phyloP scores from a whole-genome alignment of 2,113 vertebrate species.

The Electrona antarctica region DNA sequence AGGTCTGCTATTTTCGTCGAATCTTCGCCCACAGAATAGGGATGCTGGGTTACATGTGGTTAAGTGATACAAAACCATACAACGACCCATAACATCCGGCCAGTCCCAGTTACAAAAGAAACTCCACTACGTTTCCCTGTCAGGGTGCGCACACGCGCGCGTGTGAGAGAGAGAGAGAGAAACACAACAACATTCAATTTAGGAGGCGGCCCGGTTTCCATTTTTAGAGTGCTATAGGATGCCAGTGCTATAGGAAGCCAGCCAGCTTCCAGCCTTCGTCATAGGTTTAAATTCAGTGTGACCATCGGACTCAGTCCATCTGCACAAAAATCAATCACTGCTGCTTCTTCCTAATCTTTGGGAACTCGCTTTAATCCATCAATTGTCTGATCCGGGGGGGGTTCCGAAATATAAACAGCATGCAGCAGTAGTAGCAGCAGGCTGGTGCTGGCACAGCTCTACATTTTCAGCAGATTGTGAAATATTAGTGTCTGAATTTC shows the following conservation, averaged over 20 bases:
- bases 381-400: slow-evolving; percentile 43
- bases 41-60: no score
- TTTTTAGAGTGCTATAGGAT: slow-evolving; percentile 8
- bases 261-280: slow-evolving; percentile 27
- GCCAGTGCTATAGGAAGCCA: slow-evolving; percentile 38
- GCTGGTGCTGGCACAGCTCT: slow-evolving; percentile 60
- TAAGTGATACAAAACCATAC: no score
- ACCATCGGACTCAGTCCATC: slow-evolving; percentile 40
- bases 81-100: no score
- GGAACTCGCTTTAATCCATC: slow-evolving; percentile 70
- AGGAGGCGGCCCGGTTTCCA: neutral
- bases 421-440: slow-evolving; percentile 35
- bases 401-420: no score
- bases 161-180: neutral
- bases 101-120: no score
- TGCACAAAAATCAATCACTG: slow-evolving; percentile 74
- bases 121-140: no score
- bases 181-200: slow-evolving; percentile 38
- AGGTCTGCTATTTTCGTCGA: no score
- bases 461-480: slow-evolving; percentile 60
- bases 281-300: slow-evolving; percentile 58
- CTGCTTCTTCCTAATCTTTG: slow-evolving; percentile 74
- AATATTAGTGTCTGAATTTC: slow-evolving; percentile 17
- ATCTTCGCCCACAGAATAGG: no score
- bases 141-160: no score